Base-by-base conservation (phyloP, 2,888 invertebrate species). In the Galeruca laticollis region DNA sequence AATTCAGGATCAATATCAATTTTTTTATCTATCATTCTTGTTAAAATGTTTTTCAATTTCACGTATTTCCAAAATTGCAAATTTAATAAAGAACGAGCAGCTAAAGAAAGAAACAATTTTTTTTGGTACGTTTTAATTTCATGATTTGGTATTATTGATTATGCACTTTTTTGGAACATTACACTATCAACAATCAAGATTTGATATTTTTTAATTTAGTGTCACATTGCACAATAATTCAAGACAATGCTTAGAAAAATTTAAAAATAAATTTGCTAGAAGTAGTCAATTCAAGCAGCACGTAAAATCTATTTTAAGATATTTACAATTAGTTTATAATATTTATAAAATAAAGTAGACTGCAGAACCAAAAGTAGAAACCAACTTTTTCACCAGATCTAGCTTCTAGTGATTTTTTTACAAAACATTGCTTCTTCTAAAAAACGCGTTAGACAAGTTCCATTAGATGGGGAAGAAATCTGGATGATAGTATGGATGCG, bases 141-240 rank as follows among this genome's bases (percentile, higher is more conserved):
- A n/a, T n/a, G n/a, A n/a, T n/a, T n/a, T n/a, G n/a, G n/a, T n/a
- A n/a, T n/a, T n/a, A n/a, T n/a, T n/a, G n/a, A n/a, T n/a, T n/a
- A n/a, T n/a, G n/a, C n/a, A n/a, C n/a, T n/a, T n/a, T n/a, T n/a
- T n/a, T n/a, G n/a, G n/a, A n/a, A n/a, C n/a, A n/a, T n/a, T n/a
- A n/a, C n/a, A n/a, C n/a, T n/a, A n/a, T n/a, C n/a, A n/a, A 47
- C 43, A 40, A 40, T 40, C n/a, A 47, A 47, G n/a, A 47, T 47
- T 47, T 8, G 6, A n/a, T 31, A 18, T 60, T 67, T 82, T 81
- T 80, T 80, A 26, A 26, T 82, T 82, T 77, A 76, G 78, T 79
- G 76, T 82, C 82, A 81, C 81, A 79, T 78, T 82, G 85, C 85
- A 85, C 85, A 85, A 85, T 85, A 85, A 85, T 83, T 80, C 79